Evolutionary conservation across 37 sponge, comb jelly and placozoan species (phyloP).

Genomic region (Halichondria panicea): DNA sequence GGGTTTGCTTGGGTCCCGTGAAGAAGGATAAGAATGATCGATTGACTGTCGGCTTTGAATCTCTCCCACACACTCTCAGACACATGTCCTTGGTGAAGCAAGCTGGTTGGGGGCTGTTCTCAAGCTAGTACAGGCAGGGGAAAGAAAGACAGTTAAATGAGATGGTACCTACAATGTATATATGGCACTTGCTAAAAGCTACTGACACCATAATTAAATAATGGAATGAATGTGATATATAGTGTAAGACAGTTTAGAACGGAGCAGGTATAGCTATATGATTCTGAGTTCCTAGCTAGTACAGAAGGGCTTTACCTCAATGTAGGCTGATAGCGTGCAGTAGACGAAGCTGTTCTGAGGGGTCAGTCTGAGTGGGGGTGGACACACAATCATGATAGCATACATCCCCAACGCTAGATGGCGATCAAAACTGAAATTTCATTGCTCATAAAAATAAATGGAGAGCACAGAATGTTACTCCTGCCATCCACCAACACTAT

Average conservation of each 20-base stretch:
- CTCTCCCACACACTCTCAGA: slow-evolving; percentile 65
- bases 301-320: slow-evolving; percentile 61
- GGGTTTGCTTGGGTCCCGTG: slow-evolving; percentile 54
- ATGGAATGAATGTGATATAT: not conserved
- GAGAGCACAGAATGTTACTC: too few relatives aligned
- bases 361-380: slow-evolving; percentile 71
- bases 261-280: not conserved
- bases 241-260: not conserved
- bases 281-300: not conserved
- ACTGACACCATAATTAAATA: not conserved
- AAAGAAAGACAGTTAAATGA: not conserved
- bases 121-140: slow-evolving; percentile 62
- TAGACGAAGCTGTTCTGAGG: slow-evolving; percentile 56
- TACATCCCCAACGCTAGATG: too few relatives aligned
- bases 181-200: not conserved
- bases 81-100: slow-evolving; percentile 77
- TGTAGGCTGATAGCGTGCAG: slow-evolving; percentile 79
- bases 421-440: too few relatives aligned
- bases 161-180: not conserved
- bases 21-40: slow-evolving; percentile 58
- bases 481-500: too few relatives aligned
- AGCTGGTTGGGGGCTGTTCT: slow-evolving; percentile 77
- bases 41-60: slow-evolving; percentile 54
- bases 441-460: too few relatives aligned
- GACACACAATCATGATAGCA: too few relatives aligned